These are phyloP conservation scores for Drosophila setifemur DNA, from an alignment of 1,140 invertebrate species.

Conservation along the genomic window DNA sequence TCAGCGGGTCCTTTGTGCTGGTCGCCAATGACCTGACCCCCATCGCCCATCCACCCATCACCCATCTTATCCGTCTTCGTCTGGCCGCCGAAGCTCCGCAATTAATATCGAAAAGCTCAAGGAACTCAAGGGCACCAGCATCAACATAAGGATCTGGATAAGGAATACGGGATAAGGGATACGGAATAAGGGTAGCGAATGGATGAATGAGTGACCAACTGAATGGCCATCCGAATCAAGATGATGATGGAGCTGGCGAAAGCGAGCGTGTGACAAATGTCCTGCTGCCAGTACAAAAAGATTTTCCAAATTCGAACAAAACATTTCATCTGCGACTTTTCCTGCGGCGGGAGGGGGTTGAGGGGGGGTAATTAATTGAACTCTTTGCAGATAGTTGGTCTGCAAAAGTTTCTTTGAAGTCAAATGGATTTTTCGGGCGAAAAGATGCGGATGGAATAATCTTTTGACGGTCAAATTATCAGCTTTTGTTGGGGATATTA, in stretches of 20 bases:
- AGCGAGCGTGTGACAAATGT: slow-evolving; percentile 76
- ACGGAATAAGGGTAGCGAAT: slow-evolving; percentile 31
- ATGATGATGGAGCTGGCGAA: slow-evolving; percentile 72
- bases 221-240: slow-evolving; percentile 48
- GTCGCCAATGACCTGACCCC: slow-evolving; percentile 43
- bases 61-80: slow-evolving; percentile 28
- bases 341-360: background rate
- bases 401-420: slow-evolving; percentile 17
- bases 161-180: slow-evolving; percentile 8
- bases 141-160: slow-evolving; percentile 20
- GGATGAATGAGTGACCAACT: slow-evolving; percentile 18
- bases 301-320: slow-evolving; percentile 60
- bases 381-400: slow-evolving; percentile 9
- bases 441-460: background rate
- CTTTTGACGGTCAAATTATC: no score
- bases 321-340: slow-evolving; percentile 28
- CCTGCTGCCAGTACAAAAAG: slow-evolving; percentile 55
- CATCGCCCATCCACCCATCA: slow-evolving; percentile 29
- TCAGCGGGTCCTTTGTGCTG: slow-evolving; percentile 56
- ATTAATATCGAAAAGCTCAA: slow-evolving; percentile 74
- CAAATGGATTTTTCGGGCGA: background rate
- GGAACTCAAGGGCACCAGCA: slow-evolving; percentile 27
- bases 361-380: slow-evolving; percentile 65
- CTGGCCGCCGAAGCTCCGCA: slow-evolving; percentile 47
- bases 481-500: background rate